These are phyloP conservation scores for Hydrochoerus hydrochaeris DNA, from an alignment of 2,113 vertebrate species.

Conservation along the genomic window DNA sequence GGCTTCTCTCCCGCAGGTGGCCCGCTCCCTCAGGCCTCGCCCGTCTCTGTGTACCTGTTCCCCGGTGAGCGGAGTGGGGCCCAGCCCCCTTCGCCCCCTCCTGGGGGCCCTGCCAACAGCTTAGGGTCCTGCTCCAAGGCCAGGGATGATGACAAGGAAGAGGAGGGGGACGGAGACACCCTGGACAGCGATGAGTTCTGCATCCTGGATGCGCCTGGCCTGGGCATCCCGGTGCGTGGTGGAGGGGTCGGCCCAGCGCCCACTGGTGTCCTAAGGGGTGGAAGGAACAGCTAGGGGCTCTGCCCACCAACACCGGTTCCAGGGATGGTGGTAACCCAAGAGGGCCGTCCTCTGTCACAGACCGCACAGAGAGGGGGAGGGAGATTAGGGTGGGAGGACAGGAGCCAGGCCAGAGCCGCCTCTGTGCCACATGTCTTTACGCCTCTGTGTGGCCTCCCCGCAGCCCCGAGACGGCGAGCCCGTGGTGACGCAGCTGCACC, in stretches of 20 bases:
- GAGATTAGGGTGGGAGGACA: rapidly evolving
- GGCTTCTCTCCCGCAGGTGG: slow-evolving; percentile 80
- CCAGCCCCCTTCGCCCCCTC: slow-evolving; percentile 72
- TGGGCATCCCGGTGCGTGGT: slow-evolving; percentile 91
- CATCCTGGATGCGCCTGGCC: slow-evolving; percentile 94
- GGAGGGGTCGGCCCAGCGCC: neutral
- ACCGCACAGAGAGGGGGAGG: neutral
- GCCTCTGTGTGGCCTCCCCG: rapidly evolving
- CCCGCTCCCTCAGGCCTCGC: slow-evolving; percentile 86
- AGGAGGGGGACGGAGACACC: slow-evolving; percentile 84
- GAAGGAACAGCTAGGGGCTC: neutral
- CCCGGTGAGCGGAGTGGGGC: slow-evolving; percentile 87
- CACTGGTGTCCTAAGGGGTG: neutral
- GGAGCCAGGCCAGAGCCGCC: rapidly evolving
- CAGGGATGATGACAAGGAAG: slow-evolving; percentile 80
- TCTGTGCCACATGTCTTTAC: rapidly evolving
- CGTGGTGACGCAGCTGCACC: slow-evolving; percentile 89
- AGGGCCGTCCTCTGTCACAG: neutral
- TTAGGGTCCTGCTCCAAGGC: slow-evolving; percentile 32
- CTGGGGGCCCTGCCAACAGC: slow-evolving; percentile 44
- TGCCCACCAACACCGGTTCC: neutral
- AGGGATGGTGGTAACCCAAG: neutral
- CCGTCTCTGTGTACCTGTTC: slow-evolving; percentile 93
- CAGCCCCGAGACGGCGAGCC: slow-evolving; percentile 94
- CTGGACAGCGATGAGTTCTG: slow-evolving; percentile 95